Evolutionary conservation across 2,113 vertebrate genomes (phyloP).

Genomic region (Amblyopsis rosae): DNA sequence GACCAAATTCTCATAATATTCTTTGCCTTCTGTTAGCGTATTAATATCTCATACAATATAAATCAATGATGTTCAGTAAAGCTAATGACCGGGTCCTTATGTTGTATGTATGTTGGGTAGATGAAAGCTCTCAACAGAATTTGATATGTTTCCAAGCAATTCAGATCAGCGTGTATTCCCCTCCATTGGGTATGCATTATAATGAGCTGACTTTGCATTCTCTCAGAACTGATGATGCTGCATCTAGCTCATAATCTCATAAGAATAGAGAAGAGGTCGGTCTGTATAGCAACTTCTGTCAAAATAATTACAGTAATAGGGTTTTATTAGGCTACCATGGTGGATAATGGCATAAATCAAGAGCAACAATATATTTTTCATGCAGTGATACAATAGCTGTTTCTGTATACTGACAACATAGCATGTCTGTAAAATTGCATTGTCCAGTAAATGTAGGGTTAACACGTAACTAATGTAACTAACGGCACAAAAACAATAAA

Average conservation of each 20-base stretch:
- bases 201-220: conserved; percentile 66
- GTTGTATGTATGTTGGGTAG: conserved; percentile 53
- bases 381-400: too few species aligned
- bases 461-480: too few species aligned
- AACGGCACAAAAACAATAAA: too few species aligned
- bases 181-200: conserved; percentile 45
- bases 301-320: conserved; percentile 10
- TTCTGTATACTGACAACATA: too few species aligned
- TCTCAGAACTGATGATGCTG: conserved; percentile 59
- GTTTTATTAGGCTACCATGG: too few species aligned
- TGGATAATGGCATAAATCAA: too few species aligned
- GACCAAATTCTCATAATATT: conserved; percentile 52
- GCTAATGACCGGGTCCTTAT: conserved; percentile 66
- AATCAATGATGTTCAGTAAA: conserved; percentile 62
- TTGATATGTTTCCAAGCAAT: conserved; percentile 61
- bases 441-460: too few species aligned
- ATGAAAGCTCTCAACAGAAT: conserved; percentile 68
- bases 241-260: conserved; percentile 44
- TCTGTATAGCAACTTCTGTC: conserved; percentile 32
- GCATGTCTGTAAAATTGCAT: too few species aligned
- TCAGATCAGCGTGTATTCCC: conserved; percentile 43
- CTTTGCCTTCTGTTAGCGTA: conserved; percentile 45
- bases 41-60: conserved; percentile 42
- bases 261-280: conserved; percentile 25
- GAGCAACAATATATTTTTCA: too few species aligned